phyloP scores from a whole-genome alignment of 2,888 invertebrate genomes.

The Lissocephala sabroskyi region DNA sequence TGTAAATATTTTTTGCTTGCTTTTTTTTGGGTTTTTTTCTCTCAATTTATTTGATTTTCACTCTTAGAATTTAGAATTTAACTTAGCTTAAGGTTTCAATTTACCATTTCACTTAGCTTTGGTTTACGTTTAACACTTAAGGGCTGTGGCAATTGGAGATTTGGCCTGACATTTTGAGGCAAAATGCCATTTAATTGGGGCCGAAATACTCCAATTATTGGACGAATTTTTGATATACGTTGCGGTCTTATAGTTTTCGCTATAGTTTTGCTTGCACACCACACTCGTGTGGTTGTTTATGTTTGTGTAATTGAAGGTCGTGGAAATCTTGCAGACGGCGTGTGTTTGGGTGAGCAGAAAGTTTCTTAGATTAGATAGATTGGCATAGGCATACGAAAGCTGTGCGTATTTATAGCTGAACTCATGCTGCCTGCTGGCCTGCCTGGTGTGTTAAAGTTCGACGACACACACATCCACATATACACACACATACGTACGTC shows the following conservation, averaged over 20 bases:
- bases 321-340: too few species aligned
- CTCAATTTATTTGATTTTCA: background rate
- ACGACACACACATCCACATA: constrained; percentile 9
- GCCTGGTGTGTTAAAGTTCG: background rate
- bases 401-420: constrained; percentile 28
- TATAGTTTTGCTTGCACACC: constrained; percentile 11
- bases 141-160: constrained; percentile 55
- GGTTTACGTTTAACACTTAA: constrained; percentile 47
- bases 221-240: constrained; percentile 72
- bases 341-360: constrained; percentile 14
- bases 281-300: background rate
- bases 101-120: constrained; percentile 26
- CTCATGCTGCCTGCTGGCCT: too few species aligned
- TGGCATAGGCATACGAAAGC: constrained; percentile 6
- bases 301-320: too few species aligned
- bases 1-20: background rate
- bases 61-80: constrained; percentile 14
- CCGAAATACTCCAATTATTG: constrained; percentile 69
- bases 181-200: constrained; percentile 45
- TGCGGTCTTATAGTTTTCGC: constrained; percentile 43
- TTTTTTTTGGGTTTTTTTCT: constrained; percentile 11
- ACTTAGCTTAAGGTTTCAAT: constrained; percentile 32
- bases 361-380: background rate
- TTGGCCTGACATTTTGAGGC: constrained; percentile 29
- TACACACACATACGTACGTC: constrained; percentile 10